A percentile compares a stretch with the other conserved stretches of the same genome.
Conservation (phyloP, 2,888 invertebrate species). For the Orthosia cruda region DNA sequence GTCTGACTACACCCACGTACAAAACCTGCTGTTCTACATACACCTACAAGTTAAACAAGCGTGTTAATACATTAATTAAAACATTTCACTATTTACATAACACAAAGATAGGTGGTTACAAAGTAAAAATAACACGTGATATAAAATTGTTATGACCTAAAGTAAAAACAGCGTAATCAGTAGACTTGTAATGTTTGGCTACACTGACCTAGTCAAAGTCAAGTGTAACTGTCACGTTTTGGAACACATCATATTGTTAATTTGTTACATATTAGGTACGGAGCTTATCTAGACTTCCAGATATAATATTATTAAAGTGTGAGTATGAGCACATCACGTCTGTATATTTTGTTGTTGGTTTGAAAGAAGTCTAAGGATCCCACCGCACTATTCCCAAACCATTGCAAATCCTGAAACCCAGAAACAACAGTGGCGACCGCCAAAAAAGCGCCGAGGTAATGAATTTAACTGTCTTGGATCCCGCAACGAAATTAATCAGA, state of each 20-base stretch:
- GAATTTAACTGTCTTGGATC: too few species aligned
- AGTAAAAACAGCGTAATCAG: conserved; percentile 49
- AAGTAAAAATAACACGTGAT: conserved; percentile 37
- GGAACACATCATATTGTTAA: conserved; percentile 9
- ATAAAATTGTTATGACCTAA: conserved; percentile 1
- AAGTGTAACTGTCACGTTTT: conserved; percentile 34
- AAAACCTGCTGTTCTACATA: neutral
- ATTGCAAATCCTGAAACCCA: too few species aligned
- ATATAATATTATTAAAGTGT: conserved; percentile 33
- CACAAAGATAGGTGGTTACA: neutral
- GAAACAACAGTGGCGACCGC: too few species aligned
- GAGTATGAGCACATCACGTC: too few species aligned
- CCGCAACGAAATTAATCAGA: too few species aligned
- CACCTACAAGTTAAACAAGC: neutral
- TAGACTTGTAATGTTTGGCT: conserved; percentile 15
- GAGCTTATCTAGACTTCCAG: conserved; percentile 25
- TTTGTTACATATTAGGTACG: neutral
- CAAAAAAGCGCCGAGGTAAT: too few species aligned
- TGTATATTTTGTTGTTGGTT: too few species aligned
- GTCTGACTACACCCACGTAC: neutral
- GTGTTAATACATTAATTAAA: neutral
- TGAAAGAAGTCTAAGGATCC: too few species aligned
- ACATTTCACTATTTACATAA: neutral
- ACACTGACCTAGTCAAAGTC: conserved; percentile 61
- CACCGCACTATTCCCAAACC: too few species aligned